Base-by-base conservation (phyloP, 37 sponge, comb jelly and placozoan genomes). In the Ephydatia muelleri region DNA sequence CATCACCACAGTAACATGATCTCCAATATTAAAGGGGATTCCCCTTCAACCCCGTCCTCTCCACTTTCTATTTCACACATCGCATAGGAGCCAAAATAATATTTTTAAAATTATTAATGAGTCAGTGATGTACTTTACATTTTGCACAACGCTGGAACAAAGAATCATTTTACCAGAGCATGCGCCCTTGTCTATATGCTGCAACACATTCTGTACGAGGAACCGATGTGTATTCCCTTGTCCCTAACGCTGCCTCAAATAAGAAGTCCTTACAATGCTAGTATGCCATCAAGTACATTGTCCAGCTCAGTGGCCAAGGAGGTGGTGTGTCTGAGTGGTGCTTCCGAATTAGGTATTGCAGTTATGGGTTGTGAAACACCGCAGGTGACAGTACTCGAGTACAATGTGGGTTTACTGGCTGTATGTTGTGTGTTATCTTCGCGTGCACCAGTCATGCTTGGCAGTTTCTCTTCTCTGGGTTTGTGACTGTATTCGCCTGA, bases 221-320 rank as follows among this genome's bases (percentile, higher is more conserved):
- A 68, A 68, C 29, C 8, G 26, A 29, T 26, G 70, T 68, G 70
- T 22, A 21, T 28, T 29, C 34, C 76, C 40, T 23, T 34, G 31
- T 6, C 3, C 5, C 34, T 19, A 76, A 14, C 43, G 38, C 76
- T 37, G 40, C 13, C 67, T 28, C 33, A 65, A 57, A 13, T 4
- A 27, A 35, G 0, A 0, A 27, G 27, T 28, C 19, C 34, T 79
- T 6, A 82, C 67, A 27, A 85, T 36, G 80, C 81, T 37, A 90
- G 38, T 31, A 90, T 34, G 32, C 75, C 90, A 80, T 90, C 90
- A 43, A 90, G 70, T 22, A 80, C 81, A 48, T 83, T 77, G 40
- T 90, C 85, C n/a, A 90, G 69, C 76, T 84, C 85, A 72, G 13
- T 70, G 22, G 39, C 23, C 35, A 19, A 27, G 30, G 19, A 72